Conservation (phyloP, 2,888 invertebrate species). For the Nymphalis polychloros region DNA sequence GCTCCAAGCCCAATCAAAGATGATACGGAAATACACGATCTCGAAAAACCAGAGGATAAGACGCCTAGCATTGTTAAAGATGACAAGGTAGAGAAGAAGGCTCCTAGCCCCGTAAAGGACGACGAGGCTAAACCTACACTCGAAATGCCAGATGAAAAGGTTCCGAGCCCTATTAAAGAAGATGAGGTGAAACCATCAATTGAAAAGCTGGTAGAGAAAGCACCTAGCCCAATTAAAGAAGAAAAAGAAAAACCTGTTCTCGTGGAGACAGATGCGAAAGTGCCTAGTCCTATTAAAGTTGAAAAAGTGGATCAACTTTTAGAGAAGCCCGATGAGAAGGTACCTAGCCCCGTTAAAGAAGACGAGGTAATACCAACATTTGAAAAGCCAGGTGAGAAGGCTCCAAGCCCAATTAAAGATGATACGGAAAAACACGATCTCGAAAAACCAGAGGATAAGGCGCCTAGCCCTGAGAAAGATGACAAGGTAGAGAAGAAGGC, state of each 20-base stretch:
- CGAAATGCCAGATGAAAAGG: slow-evolving; percentile 5
- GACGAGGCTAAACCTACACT: too few species aligned
- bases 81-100: background rate
- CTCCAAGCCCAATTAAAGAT: slow-evolving; percentile 22
- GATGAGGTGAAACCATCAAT: slow-evolving; percentile 12
- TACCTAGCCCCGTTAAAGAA: slow-evolving; percentile 21
- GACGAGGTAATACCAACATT: background rate
- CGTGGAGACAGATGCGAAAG: background rate
- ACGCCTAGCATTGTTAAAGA: slow-evolving; percentile 24
- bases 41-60: slow-evolving; percentile 25
- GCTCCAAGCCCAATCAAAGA: slow-evolving; percentile 22
- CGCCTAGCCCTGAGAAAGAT: slow-evolving; percentile 24
- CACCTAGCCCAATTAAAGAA: slow-evolving; percentile 17
- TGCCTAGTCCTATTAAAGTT: too few species aligned
- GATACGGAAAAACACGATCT: background rate
- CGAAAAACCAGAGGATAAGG: slow-evolving; percentile 25
- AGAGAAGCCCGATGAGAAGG: slow-evolving; percentile 19
- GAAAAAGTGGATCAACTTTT: too few species aligned
- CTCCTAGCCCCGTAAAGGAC: too few species aligned
- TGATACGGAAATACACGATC: background rate
- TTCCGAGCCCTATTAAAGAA: slow-evolving; percentile 6
- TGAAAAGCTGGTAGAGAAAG: slow-evolving; percentile 3
- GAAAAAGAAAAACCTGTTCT: background rate
- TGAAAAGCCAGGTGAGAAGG: slow-evolving; percentile 21
- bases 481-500: slow-evolving; percentile 12